A percentile compares a stretch with the other conserved stretches of the same genome.
Conservation (phyloP, 2,113 vertebrate species). For the Azemiops feae region DNA sequence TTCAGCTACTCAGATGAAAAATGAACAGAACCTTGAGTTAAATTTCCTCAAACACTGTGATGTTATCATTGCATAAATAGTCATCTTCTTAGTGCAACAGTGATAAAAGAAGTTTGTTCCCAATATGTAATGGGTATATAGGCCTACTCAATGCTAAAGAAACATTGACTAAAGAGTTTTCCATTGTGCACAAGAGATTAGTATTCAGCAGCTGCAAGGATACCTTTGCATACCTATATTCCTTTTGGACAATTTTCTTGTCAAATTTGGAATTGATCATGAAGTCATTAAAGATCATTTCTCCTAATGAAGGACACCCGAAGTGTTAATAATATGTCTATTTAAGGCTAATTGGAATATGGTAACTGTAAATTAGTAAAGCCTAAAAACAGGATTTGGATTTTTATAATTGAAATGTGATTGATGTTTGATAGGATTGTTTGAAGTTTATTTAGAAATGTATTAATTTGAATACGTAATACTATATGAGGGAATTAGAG, state of each 20-base stretch:
- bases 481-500: too few species aligned
- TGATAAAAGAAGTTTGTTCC: neutral
- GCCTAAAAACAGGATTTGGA: too few species aligned
- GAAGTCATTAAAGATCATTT: neutral
- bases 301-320: too few species aligned
- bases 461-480: too few species aligned
- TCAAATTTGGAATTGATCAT: neutral
- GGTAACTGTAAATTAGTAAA: too few species aligned
- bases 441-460: too few species aligned
- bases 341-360: too few species aligned
- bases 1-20: neutral
- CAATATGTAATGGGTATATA: neutral
- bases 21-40: neutral
- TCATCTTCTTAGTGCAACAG: neutral
- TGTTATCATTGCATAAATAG: neutral
- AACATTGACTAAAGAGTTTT: neutral
- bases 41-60: neutral
- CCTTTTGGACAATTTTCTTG: neutral
- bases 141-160: neutral
- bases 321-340: too few species aligned
- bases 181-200: neutral
- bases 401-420: too few species aligned
- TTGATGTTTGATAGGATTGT: too few species aligned
- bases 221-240: neutral
- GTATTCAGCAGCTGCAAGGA: neutral